These are phyloP conservation scores for Henicopernis longicauda DNA, from an alignment of 2,113 vertebrate genomes.

Conservation along the genomic window DNA sequence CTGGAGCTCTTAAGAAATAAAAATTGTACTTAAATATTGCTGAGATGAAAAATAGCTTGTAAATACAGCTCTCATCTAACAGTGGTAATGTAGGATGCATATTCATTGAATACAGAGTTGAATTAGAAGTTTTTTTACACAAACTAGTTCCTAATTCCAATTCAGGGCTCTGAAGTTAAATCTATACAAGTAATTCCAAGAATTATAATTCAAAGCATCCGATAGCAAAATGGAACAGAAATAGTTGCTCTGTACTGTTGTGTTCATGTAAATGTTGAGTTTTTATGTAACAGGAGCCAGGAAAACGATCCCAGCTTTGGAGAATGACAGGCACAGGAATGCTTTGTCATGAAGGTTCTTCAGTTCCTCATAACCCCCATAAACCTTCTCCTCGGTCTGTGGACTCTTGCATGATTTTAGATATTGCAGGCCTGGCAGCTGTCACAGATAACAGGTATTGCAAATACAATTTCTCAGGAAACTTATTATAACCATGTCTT, in stretches of 20 bases:
- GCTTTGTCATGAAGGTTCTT: constrained; percentile 95
- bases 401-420: constrained; percentile 87
- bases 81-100: neutral
- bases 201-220: neutral
- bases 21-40: neutral
- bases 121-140: neutral
- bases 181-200: neutral
- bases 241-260: neutral
- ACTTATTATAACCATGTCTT: neutral
- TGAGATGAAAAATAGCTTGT: neutral
- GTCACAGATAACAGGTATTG: constrained; percentile 92
- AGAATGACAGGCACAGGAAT: constrained; percentile 86
- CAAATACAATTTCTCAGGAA: neutral
- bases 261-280: neutral
- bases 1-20: neutral
- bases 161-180: neutral
- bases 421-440: constrained; percentile 92
- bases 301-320: constrained; percentile 97
- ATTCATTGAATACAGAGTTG: neutral
- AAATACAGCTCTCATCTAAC: neutral
- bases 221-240: neutral
- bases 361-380: constrained; percentile 87
- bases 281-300: constrained; percentile 82
- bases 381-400: constrained; percentile 80
- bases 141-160: neutral